Percentiles rank a stretch among this genome's conserved stretches.
These are phyloP conservation scores for Manis javanica DNA, from an alignment of 2,797 vertebrate species.

Conservation along the genomic window DNA sequence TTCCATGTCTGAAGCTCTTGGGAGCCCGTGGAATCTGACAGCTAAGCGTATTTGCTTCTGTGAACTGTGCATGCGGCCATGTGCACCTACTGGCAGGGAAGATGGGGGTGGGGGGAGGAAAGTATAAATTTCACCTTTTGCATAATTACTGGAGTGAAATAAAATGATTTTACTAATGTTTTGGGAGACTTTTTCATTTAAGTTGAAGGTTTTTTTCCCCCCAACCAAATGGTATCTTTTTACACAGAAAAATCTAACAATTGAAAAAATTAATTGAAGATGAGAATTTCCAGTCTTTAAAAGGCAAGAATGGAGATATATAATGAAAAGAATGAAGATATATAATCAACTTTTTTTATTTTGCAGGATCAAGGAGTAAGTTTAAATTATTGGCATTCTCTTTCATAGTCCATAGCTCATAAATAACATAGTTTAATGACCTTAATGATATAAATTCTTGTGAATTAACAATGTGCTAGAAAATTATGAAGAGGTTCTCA, in stretches of 20 bases:
- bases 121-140: neutral
- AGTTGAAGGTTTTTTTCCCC: neutral
- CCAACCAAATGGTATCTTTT: neutral
- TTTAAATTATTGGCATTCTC: slow-evolving; percentile 13
- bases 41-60: slow-evolving; percentile 26
- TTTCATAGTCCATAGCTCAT: slow-evolving; percentile 40
- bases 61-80: neutral
- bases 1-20: slow-evolving; percentile 44
- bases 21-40: neutral
- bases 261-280: neutral
- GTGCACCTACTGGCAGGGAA: neutral
- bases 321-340: neutral
- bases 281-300: neutral
- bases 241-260: neutral
- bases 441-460: slow-evolving; percentile 44
- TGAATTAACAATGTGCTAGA: slow-evolving; percentile 37
- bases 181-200: slow-evolving; percentile 8
- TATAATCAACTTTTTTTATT: neutral
- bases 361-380: neutral
- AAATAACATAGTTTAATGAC: slow-evolving; percentile 48
- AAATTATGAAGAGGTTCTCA: slow-evolving; percentile 50
- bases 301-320: neutral
- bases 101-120: neutral
- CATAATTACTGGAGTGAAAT: slow-evolving; percentile 12
- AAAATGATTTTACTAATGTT: neutral